Evolutionary conservation across 2,888 invertebrate species (phyloP), one percentile per base, ranked within the genome.

Genomic region (Embidobia sp.): DNA sequence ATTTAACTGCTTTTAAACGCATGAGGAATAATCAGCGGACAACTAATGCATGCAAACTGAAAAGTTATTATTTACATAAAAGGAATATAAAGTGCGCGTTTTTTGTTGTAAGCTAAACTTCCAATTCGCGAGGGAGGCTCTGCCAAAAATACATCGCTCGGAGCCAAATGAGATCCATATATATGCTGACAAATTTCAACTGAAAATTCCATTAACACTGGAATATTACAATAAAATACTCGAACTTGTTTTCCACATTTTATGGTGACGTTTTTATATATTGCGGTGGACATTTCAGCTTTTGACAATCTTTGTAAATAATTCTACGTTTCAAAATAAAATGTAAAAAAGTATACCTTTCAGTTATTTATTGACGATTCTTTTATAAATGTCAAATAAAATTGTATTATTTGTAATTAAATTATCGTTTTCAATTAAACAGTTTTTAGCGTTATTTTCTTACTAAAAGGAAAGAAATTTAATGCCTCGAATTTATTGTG

Each of bases 91-190:
- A 61, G 51, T 51, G 11, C 18, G 33, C 18, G 13, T 33, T 70
- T 67, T 57, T 63, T 55, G 46, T 63, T 70, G 35, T 35, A 61
- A 61, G 46, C 37, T 26, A 16, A 61, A 11, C 63, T 61, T 63
- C 29, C 53, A 29, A 63, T 59, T 72, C 53, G 53, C 37, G 46
- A 72, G 61, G 70, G 53, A 63, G 53, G 29, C 53, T 18, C 13
- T 53, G 70, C 63, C 70, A 72, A 72, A 72, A 72, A 72, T 72
- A 72, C 70, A 72, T 55, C 31, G 70, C 70, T 48, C 53, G 18
- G 46, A 63, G 63, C 63, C 53, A 72, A 63, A 72, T 57, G 48
- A 59, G 35, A 57, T 33, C 22, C 66, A 44, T 49, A 42, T 73
- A 48, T 44, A 73, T 33, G 64, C 26, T 44, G 51, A 22, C 51